These are phyloP conservation scores for Silurus meridionalis DNA, from an alignment of 2,113 vertebrate species.

Conservation along the genomic window DNA sequence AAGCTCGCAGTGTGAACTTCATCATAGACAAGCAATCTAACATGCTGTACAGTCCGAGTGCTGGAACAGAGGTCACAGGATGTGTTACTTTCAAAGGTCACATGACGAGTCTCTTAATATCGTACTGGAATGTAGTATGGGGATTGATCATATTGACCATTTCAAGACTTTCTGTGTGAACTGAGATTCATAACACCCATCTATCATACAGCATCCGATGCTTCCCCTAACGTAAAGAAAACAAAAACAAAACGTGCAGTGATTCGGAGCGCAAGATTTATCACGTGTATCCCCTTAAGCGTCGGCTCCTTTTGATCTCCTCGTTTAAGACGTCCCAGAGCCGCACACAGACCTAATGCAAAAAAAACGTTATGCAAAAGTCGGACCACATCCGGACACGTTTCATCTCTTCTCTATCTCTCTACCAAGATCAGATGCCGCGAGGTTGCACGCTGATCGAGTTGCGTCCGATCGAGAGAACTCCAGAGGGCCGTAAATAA, in stretches of 20 bases:
- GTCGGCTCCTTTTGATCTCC: neutral
- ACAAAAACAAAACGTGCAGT: neutral
- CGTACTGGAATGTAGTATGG: neutral
- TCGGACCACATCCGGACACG: neutral
- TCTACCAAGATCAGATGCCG: neutral
- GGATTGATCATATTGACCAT: neutral
- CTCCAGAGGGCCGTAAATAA: neutral
- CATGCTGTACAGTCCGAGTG: neutral
- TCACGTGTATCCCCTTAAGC: neutral
- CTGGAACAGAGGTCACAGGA: neutral
- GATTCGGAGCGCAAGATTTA: neutral
- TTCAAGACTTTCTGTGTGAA: neutral
- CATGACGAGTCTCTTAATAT: neutral
- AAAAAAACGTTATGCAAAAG: conserved; percentile 15
- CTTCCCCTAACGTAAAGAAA: neutral
- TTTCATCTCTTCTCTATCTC: neutral
- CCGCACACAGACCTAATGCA: neutral
- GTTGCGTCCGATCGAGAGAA: neutral
- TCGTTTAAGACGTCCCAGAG: too few relatives aligned
- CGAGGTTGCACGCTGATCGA: neutral
- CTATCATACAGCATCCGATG: neutral
- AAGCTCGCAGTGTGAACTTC: neutral
- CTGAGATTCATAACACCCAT: neutral
- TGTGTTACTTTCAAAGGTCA: neutral
- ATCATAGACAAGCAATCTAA: neutral